A percentile compares a stretch with the other conserved stretches of the same genome.
phyloP scores from a whole-genome alignment of 2,113 vertebrate genomes.

The Apodemus speciosus region DNA sequence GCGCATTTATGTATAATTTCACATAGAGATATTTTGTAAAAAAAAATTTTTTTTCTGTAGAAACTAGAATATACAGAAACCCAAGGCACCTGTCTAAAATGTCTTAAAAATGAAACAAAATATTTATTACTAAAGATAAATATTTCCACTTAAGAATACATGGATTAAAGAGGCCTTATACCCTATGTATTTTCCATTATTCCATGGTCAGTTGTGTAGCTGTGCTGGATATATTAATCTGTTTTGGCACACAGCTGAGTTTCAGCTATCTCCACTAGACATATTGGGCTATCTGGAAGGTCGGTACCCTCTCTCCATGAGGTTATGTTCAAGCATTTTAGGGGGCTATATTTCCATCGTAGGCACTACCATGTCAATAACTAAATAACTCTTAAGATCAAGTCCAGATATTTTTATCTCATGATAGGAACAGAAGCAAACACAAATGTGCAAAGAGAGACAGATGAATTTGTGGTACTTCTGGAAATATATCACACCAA shows the following conservation, averaged over 20 bases:
- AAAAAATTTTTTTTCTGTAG: neutral
- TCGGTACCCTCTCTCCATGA: accelerated
- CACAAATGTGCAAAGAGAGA: neutral
- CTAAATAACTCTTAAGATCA: neutral
- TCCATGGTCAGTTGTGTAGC: neutral
- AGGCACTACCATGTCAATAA: neutral
- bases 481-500: neutral
- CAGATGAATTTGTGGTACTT: neutral
- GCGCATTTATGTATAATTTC: neutral
- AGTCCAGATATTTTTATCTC: neutral
- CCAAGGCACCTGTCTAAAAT: neutral
- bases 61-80: neutral
- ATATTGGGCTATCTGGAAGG: neutral
- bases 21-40: neutral
- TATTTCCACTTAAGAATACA: neutral
- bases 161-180: neutral
- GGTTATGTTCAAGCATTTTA: neutral
- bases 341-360: neutral
- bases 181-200: neutral
- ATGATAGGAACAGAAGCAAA: neutral
- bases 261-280: accelerated
- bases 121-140: neutral
- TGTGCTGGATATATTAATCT: neutral
- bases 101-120: neutral
- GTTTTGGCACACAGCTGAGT: neutral